Conservation (phyloP, 2,113 vertebrate species). For the Leptocoma aspasia region DNA sequence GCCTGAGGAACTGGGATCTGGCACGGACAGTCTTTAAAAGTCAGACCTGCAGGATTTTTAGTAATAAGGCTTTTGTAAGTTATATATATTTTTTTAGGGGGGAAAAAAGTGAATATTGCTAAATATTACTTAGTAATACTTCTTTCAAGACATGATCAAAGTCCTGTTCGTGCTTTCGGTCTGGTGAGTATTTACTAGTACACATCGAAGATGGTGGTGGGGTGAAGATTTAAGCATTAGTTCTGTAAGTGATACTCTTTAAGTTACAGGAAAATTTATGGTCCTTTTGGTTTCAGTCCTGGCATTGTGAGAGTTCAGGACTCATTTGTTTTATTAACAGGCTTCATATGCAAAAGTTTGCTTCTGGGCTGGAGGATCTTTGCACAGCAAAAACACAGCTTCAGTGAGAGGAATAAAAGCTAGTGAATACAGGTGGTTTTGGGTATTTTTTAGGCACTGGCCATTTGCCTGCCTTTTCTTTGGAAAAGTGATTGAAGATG, state of each 20-base stretch:
- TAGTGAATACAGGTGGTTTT: background rate
- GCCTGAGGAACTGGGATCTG: background rate
- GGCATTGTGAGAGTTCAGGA: background rate
- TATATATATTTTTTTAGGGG: background rate
- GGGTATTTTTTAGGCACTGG: background rate
- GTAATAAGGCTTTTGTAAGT: background rate
- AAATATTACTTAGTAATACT: background rate
- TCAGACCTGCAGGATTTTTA: background rate
- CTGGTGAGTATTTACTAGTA: background rate
- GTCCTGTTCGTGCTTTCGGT: background rate
- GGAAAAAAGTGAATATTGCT: background rate
- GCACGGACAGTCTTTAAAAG: background rate
- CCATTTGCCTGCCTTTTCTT: background rate
- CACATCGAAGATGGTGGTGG: fast-evolving
- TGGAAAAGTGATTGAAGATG: background rate
- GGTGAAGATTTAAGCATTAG: background rate
- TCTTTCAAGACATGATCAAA: background rate
- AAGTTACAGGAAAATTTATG: background rate
- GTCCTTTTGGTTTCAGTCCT: background rate
- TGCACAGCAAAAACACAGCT: background rate
- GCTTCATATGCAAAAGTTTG: background rate
- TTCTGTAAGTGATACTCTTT: background rate
- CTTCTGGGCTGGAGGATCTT: background rate
- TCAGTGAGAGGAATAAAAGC: background rate
- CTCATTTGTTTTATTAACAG: background rate